Evolutionary conservation across 2,113 vertebrate species (phyloP).

Genomic region (Amphilophus citrinellus): DNA sequence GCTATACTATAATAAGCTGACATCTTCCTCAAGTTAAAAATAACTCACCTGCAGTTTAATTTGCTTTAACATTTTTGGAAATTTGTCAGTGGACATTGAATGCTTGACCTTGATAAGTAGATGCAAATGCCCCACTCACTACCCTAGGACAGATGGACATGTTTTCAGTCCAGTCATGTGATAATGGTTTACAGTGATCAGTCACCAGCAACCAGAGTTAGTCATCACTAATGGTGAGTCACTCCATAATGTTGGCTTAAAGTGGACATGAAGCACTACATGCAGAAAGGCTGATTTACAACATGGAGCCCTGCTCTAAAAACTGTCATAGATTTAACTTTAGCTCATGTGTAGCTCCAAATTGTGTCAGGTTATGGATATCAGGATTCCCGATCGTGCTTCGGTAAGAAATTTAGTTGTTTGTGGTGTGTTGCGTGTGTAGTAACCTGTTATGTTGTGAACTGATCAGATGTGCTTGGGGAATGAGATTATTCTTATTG

Average conservation of each 20-base stretch:
- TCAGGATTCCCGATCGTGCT: no score
- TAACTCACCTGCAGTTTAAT: background rate
- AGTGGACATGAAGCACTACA: no score
- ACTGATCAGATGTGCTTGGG: no score
- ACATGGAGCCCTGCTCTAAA: no score
- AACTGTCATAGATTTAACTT: no score
- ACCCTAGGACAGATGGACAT: fast-evolving
- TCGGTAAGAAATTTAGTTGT: no score
- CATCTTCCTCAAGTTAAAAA: background rate
- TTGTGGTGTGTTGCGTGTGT: no score
- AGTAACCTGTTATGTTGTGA: no score
- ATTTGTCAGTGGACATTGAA: background rate
- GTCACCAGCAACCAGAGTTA: background rate
- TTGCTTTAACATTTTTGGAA: background rate
- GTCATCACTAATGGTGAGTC: background rate
- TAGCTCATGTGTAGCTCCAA: no score
- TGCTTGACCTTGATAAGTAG: background rate
- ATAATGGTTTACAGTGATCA: background rate
- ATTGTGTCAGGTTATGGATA: no score
- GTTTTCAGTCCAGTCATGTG: background rate
- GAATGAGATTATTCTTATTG: no score
- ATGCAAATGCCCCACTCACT: background rate
- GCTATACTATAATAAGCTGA: background rate
- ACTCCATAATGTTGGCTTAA: background rate
- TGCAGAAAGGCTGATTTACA: no score